A percentile compares a stretch with the other conserved stretches of the same genome.
Conservation (phyloP, 2,113 vertebrate species). For the Upupa epops region DNA sequence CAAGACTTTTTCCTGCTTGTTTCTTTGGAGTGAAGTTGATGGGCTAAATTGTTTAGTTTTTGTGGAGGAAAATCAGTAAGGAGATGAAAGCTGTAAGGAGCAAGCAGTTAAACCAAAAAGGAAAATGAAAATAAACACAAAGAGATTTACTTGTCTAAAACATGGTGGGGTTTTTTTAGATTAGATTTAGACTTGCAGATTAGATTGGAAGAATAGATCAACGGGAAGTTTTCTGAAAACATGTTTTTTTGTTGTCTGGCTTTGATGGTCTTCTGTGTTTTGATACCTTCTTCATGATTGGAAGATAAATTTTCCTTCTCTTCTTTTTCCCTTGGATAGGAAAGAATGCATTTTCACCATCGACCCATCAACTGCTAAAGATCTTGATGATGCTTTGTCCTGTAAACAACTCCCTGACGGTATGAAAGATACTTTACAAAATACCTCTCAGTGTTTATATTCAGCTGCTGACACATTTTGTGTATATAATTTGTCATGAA, state of each 20-base stretch:
- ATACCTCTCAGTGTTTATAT: conserved; percentile 21
- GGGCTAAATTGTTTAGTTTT: conserved; percentile 14
- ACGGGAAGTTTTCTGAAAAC: neutral
- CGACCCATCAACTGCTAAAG: conserved; percentile 85
- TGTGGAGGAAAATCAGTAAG: conserved; percentile 3
- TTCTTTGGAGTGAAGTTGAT: conserved; percentile 34
- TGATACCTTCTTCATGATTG: neutral
- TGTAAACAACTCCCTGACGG: conserved; percentile 86
- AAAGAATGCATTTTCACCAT: conserved; percentile 90
- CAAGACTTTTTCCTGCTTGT: neutral
- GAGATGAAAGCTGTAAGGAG: neutral
- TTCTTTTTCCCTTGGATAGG: conserved; percentile 77
- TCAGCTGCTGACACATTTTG: neutral
- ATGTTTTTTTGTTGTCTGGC: neutral
- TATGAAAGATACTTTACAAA: conserved; percentile 62
- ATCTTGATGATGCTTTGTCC: conserved; percentile 88
- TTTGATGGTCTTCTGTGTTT: conserved; percentile 1
- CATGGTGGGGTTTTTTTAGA: neutral
- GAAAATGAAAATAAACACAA: neutral
- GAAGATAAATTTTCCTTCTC: conserved; percentile 60
- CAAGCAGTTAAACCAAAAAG: neutral
- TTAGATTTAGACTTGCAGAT: conserved; percentile 2
- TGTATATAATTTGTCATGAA: neutral
- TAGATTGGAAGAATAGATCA: neutral
- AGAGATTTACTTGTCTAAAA: neutral